Base-by-base conservation (phyloP, 1,140 invertebrate genomes). In the Campodea augens region DNA sequence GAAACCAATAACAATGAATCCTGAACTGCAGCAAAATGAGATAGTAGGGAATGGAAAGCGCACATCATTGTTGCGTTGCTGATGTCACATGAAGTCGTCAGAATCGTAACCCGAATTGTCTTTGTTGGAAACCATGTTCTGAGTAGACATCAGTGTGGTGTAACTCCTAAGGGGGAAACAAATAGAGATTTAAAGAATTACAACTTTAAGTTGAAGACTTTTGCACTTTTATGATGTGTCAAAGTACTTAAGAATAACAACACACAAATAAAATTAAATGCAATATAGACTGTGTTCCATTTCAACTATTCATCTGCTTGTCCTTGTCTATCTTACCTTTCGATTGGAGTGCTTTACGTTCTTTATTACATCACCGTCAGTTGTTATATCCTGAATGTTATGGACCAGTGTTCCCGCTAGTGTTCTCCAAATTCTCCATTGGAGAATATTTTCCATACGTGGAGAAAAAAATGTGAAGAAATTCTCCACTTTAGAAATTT, bases 11-110 rank as follows among this genome's bases (percentile, higher is more conserved):
- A n/a, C n/a, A n/a, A n/a, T n/a, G n/a, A n/a, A n/a, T n/a, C n/a
- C n/a, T n/a, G n/a, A n/a, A n/a, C n/a, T n/a, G n/a, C n/a, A n/a
- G n/a, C n/a, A n/a, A n/a, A n/a, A n/a, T n/a, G n/a, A n/a, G n/a
- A n/a, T n/a, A n/a, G n/a, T n/a, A n/a, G n/a, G n/a, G n/a, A n/a
- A n/a, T n/a, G n/a, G n/a, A n/a, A 32, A 32, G 27, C 7, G 27
- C 7, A 7, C 27, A 32, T 32, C 15, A 10, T 32, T 15, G 7
- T 32, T 32, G 27, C 7, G 7, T 32, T 7, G 7, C 15, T 15
- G 27, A 7, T 32, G 27, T 81, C 68, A 93, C 87, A 92, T 92
- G 65, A 95, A 93, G 59, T 91, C 89, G 66, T 93, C 89, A 21
- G 88, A 92, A 67, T 92, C 87, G 63, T 90, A 86, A 50, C 84